Evolutionary conservation across 2,113 vertebrate species (phyloP), one percentile per base, ranked within the genome.

Genomic region (Ctenodactylus gundi): DNA sequence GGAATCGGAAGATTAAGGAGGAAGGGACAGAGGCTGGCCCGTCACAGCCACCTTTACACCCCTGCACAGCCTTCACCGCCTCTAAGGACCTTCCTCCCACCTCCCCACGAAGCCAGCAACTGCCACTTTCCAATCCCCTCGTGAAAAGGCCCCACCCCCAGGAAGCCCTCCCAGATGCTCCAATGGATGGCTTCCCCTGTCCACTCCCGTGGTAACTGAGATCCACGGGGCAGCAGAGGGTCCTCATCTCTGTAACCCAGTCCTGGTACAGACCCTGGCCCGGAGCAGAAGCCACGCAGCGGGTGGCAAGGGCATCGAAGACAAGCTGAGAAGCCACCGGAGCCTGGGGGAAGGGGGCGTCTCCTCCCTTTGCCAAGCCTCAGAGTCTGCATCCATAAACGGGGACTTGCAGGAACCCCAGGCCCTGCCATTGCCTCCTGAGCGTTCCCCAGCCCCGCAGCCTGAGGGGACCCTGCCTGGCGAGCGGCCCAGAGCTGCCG

Each of bases 311-410:
- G 21, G 34, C 25, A 20, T 15, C 53, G 58, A 65, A 36, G 18
- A 29, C 3, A 31, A 41, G 41, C 20, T 0, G 11, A 84, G 15
- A 0, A 1, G 20, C 39, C n/a, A 29, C 29, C 4, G n/a, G 67
- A 18, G 31, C 36, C 25, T n/a, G 55, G 27, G 4, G 23, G 29
- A 73, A 23, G 68, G 51, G 27, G 1, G 5, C 9, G 21, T 13
- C 29, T 36, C 65, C 21, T 67, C 51, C 14, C 6, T 36, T 41
- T n/a, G 41, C 36, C 1, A 0, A 46, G 41, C 18, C 76, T 68
- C 84, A 1, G 21, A 65, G 76, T 49, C 75, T 51, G 77, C 62
- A 85, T 36, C 41, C 39, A 18, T 21, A 53, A 41, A 60, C 5
- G 36, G 41, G 18, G 25, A 73, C n/a, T n/a, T n/a, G n/a, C n/a